A percentile compares a stretch with the other conserved stretches of the same genome.
Conservation (phyloP, 2,113 vertebrate genomes). For the Rhinichthys klamathensis region DNA sequence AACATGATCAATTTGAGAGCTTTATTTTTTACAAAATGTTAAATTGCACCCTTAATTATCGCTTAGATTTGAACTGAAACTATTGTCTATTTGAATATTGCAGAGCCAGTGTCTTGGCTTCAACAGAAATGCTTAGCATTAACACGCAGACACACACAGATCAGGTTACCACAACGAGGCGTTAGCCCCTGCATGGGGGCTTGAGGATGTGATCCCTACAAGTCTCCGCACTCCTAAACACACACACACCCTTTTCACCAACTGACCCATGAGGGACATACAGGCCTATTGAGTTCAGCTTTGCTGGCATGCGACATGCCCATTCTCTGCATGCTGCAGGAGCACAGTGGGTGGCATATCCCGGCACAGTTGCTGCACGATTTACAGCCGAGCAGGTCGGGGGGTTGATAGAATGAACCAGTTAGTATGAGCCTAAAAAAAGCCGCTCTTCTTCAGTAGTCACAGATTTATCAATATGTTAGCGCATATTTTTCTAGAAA, state of each 20-base stretch:
- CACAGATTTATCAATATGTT: constrained; percentile 7
- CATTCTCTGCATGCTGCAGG: constrained; percentile 62
- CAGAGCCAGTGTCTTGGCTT: background rate
- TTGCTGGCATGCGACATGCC: constrained; percentile 74
- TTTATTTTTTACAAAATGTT: background rate
- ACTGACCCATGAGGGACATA: constrained; percentile 46
- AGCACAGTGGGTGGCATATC: constrained; percentile 76
- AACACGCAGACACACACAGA: background rate
- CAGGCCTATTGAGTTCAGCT: constrained; percentile 72
- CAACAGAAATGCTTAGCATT: constrained; percentile 3
- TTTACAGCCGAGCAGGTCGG: constrained; percentile 73
- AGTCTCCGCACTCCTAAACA: constrained; percentile 14
- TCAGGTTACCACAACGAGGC: constrained; percentile 42
- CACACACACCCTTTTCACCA: constrained; percentile 46
- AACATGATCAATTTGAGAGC: background rate
- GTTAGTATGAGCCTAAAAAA: constrained; percentile 76
- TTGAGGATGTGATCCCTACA: constrained; percentile 44
- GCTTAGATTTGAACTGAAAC: background rate
- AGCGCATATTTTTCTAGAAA: background rate
- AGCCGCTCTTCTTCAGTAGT: constrained; percentile 53
- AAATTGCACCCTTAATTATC: background rate
- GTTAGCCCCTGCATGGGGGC: constrained; percentile 35
- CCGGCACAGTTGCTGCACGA: constrained; percentile 75
- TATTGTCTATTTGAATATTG: background rate
- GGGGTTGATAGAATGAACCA: constrained; percentile 75